A percentile compares a stretch with the other conserved stretches of the same genome.
Evolutionary conservation across 2,113 vertebrate genomes (phyloP).

Genomic region (Upupa epops): DNA sequence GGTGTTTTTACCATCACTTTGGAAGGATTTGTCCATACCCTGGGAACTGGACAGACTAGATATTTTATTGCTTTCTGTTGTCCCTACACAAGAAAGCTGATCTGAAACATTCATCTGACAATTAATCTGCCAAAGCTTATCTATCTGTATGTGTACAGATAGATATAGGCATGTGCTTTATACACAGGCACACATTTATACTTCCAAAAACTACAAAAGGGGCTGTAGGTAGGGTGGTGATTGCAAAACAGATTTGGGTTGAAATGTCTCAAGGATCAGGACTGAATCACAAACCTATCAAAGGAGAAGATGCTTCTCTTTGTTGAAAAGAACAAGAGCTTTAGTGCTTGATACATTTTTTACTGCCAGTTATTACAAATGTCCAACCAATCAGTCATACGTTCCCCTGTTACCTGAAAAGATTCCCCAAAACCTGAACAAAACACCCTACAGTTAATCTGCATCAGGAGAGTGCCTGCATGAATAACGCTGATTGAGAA

Average conservation of each 20-base stretch:
- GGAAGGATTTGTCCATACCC: neutral
- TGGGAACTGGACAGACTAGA: neutral
- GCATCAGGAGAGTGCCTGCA: neutral
- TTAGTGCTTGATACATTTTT: neutral
- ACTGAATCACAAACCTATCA: neutral
- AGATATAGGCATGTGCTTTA: accelerated
- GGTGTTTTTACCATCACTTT: neutral
- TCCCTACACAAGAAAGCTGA: neutral
- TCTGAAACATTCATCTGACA: neutral
- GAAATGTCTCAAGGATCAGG: neutral
- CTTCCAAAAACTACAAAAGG: neutral
- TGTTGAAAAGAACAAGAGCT: neutral
- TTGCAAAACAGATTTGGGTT: neutral
- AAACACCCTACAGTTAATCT: neutral
- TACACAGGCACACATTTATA: neutral
- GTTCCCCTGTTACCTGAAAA: neutral
- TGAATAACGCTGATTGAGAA: neutral
- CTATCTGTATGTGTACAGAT: neutral
- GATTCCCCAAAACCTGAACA: neutral
- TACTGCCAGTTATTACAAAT: neutral
- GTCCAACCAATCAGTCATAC: neutral
- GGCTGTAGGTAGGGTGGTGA: neutral
- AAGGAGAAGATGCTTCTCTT: neutral
- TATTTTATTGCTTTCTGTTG: neutral
- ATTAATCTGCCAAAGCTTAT: neutral